These are phyloP conservation scores for Drosophila koepferae DNA, from an alignment of 2,888 invertebrate genomes.

Conservation along the genomic window DNA sequence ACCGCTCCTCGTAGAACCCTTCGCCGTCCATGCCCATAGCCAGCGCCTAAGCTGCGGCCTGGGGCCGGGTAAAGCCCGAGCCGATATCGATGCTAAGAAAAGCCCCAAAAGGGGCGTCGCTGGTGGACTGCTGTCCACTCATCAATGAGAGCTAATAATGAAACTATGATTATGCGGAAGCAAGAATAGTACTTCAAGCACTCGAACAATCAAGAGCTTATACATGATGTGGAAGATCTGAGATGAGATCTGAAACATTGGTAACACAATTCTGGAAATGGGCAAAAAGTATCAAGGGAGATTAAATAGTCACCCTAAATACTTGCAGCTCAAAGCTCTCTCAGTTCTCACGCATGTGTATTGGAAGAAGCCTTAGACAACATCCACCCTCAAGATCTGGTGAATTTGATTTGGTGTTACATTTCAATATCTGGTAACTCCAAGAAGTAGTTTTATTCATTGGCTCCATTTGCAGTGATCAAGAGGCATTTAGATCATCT, in stretches of 20 bases:
- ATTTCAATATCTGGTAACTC: neutral
- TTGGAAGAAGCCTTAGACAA: too few species aligned
- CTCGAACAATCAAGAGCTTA: neutral
- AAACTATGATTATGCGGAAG: conserved; percentile 40
- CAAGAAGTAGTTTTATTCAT: neutral
- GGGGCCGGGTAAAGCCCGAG: neutral
- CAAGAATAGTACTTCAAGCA: conserved; percentile 6
- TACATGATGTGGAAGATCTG: neutral
- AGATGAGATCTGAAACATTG: too few species aligned
- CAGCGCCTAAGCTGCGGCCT: conserved; percentile 6
- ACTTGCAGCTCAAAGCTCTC: too few species aligned
- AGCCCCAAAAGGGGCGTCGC: neutral
- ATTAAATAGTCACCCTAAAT: too few species aligned
- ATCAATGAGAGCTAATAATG: conserved; percentile 42
- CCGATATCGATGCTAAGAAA: conserved; percentile 13
- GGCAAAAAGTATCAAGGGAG: too few species aligned
- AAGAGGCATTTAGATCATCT: neutral
- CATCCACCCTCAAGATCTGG: too few species aligned
- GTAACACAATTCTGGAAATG: too few species aligned
- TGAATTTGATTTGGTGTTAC: too few species aligned
- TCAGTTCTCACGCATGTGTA: too few species aligned
- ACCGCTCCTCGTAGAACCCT: neutral
- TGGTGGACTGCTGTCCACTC: neutral
- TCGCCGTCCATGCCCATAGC: neutral
- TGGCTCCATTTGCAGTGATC: neutral